phyloP scores from a whole-genome alignment of 2,113 vertebrate species.

The Pagrus major region DNA sequence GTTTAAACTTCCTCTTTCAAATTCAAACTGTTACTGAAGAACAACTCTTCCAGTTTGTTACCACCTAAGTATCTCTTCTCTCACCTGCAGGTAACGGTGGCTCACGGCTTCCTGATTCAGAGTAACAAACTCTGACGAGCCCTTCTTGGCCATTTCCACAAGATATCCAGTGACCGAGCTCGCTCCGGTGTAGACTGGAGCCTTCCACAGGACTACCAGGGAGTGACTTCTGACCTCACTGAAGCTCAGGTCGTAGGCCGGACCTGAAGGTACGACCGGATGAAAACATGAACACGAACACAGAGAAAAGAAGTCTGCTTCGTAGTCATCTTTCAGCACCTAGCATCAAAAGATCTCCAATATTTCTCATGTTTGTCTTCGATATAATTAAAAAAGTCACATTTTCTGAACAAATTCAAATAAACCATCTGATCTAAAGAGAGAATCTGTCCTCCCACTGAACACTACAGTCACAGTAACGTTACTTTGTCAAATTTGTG shows the following conservation, averaged over 20 bases:
- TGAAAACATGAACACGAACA: background rate
- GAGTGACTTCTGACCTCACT: conserved; percentile 93
- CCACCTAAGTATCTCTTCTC: background rate
- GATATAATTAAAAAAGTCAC: background rate
- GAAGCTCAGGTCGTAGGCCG: conserved; percentile 91
- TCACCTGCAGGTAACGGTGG: conserved; percentile 91
- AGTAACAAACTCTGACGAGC: conserved; percentile 85
- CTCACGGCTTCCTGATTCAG: conserved; percentile 84
- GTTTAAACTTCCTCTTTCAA: background rate
- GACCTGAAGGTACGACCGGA: conserved; percentile 82
- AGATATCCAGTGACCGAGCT: conserved; percentile 90
- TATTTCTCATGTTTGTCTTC: background rate
- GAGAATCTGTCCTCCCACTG: too few species aligned
- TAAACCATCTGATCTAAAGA: background rate
- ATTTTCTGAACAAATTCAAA: background rate
- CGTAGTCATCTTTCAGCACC: background rate
- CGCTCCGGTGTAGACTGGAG: conserved; percentile 89
- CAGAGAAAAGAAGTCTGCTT: background rate
- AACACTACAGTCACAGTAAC: too few species aligned
- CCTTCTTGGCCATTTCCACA: conserved; percentile 92
- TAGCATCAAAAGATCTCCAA: too few species aligned
- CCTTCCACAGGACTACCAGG: conserved; percentile 93
- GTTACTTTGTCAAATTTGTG: too few species aligned
- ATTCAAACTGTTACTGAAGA: background rate
- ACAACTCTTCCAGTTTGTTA: background rate